Evolutionary conservation across 2,888 invertebrate species (phyloP), one percentile per base, ranked within the genome.

Genomic region (Cataglyphis cursor): DNA sequence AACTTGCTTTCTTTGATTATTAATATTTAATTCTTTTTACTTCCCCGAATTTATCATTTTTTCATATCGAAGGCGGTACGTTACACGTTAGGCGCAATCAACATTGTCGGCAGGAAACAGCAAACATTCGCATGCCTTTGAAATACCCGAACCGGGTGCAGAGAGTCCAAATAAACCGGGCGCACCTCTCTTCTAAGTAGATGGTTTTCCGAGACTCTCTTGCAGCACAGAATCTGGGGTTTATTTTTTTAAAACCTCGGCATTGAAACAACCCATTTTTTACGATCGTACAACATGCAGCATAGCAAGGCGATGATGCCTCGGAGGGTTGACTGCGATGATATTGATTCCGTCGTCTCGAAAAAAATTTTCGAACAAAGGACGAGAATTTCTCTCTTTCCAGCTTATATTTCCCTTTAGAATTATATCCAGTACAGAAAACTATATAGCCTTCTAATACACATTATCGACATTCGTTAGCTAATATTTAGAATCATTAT

Each of bases 121-220:
- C 82, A 89, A 89, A 89, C 89, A 68, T 70, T 61, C 65, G 72
- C 81, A 78, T 66, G 81, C 24, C 87, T 83, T 84, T 83, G 84
- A 81, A 51, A 76, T 70, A 82, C 82, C 72, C 70, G 48, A 70
- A 70, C 65, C 68, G 80, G 72, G 64, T 54, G 28, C 68, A 51
- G 74, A 87, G 72, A 83, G 78, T 85, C 65, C 78, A 87, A 89
- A 89, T 85, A 89, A 89, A 96, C 95, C 15, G 38, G 48, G 28
- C 38, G 28, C 28, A 12, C 31, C 70, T 70, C 68, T 61, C 54
- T 87, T 85, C 72, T 64, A 48, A 80, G 84, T 82, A 86, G 51
- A 73, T 59, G 31, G 21, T 51, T 65, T 85, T 74, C 81, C 54
- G 59, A 80, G 70, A 80, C 51, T 51, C 75, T 76, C 81, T 64